Percentiles rank a stretch among this genome's conserved stretches.
Conservation (phyloP, 2,113 vertebrate species). For the Neoarius graeffei region DNA sequence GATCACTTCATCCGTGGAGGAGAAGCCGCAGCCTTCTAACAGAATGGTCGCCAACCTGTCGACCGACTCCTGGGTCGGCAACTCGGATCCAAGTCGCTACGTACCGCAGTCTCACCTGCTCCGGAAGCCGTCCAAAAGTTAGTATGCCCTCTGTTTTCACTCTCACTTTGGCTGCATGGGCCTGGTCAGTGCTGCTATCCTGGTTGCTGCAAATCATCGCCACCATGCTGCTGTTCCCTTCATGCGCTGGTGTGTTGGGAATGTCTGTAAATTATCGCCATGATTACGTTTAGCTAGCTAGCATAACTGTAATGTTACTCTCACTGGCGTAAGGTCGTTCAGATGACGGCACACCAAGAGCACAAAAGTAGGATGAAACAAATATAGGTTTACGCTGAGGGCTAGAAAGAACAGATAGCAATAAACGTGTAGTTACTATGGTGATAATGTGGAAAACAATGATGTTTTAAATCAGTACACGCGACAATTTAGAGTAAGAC, state of each 20-base stretch:
- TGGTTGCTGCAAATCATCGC: not conserved
- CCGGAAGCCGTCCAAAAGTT: slow-evolving; percentile 80
- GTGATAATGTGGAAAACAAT: not conserved
- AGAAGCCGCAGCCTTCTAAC: slow-evolving; percentile 75
- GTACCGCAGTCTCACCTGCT: slow-evolving; percentile 70
- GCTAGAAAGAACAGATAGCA: not conserved
- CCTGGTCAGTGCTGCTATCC: not conserved
- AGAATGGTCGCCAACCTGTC: slow-evolving; percentile 79
- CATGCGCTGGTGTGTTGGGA: not conserved
- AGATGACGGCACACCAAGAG: not conserved
- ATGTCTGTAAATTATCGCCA: not conserved
- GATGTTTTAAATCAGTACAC: not conserved
- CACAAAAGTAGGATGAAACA: too few species aligned
- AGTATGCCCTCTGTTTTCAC: slow-evolving; percentile 61
- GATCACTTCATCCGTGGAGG: slow-evolving; percentile 80
- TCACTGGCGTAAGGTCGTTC: not conserved
- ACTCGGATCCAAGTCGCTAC: slow-evolving; percentile 66
- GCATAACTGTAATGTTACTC: not conserved
- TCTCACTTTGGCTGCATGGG: not conserved
- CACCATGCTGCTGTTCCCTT: not conserved
- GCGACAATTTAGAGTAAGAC: not conserved
- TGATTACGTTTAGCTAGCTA: not conserved
- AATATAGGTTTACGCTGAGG: not conserved
- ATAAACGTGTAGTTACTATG: not conserved
- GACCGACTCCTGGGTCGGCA: slow-evolving; percentile 77